These are phyloP conservation scores for Acomys russatus DNA, from an alignment of 2,797 vertebrate species.

Conservation along the genomic window DNA sequence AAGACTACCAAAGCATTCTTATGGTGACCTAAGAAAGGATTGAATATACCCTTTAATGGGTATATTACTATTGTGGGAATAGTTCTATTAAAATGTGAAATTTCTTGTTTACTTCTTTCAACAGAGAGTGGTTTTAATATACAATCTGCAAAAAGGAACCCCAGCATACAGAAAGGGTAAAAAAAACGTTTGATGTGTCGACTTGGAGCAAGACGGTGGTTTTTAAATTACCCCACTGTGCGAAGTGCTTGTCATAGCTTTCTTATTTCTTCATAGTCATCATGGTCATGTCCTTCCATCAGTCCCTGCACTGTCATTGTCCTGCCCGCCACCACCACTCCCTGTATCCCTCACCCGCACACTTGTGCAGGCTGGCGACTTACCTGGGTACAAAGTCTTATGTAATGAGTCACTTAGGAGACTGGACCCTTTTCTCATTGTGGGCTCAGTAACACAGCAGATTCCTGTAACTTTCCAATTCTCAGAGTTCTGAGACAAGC, in stretches of 20 bases:
- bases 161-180: too few species aligned
- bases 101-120: not conserved
- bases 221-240: not conserved
- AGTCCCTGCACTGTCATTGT: too few species aligned
- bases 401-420: not conserved
- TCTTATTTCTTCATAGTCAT: not conserved
- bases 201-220: not conserved
- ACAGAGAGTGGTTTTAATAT: not conserved
- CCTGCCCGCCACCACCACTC: too few species aligned
- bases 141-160: not conserved
- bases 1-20: not conserved
- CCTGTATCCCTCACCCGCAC: too few species aligned
- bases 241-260: not conserved
- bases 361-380: not conserved
- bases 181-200: not conserved
- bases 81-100: not conserved
- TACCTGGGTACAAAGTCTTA: not conserved
- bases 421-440: not conserved
- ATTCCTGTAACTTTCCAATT: not conserved
- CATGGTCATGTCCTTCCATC: too few species aligned
- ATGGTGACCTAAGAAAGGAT: not conserved
- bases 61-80: not conserved
- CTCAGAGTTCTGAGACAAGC: not conserved
- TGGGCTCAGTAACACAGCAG: not conserved
- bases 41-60: too few species aligned